These are phyloP conservation scores for Laticauda laticaudata DNA, from an alignment of 2,113 vertebrate species.

Conservation along the genomic window DNA sequence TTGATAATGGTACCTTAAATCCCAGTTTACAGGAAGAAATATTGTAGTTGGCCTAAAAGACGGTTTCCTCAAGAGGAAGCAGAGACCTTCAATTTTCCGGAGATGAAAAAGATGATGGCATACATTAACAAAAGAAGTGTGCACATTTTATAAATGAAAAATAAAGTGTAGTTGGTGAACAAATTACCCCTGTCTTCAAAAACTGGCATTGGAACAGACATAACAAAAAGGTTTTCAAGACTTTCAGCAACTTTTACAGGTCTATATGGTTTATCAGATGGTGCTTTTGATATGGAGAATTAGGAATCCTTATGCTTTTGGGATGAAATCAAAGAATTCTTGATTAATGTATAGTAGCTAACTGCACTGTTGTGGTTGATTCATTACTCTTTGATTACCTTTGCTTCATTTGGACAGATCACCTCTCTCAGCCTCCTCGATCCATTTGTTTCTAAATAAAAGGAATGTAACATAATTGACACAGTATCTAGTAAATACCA, in stretches of 20 bases:
- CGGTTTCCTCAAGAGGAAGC: not conserved
- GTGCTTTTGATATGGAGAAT: not conserved
- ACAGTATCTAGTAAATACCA: not conserved
- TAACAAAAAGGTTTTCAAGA: not conserved
- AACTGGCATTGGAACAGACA: not conserved
- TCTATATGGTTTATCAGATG: not conserved
- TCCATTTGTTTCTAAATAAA: not conserved
- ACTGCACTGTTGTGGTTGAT: not conserved
- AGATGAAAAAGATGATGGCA: not conserved
- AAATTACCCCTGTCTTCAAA: not conserved
- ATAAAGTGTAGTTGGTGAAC: not conserved
- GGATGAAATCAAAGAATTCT: not conserved
- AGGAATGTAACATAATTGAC: not conserved
- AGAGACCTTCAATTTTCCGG: not conserved
- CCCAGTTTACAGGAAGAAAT: not conserved
- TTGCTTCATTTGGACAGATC: not conserved
- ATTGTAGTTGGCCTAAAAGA: not conserved
- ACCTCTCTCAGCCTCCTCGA: not conserved
- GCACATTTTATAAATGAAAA: not conserved
- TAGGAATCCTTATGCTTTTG: too few species aligned
- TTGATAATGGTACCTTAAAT: not conserved
- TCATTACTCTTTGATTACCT: not conserved
- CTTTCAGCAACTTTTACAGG: too few species aligned
- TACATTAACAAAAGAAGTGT: not conserved
- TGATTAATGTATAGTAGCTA: not conserved